A percentile compares a stretch with the other conserved stretches of the same genome.
Conservation (phyloP, 2,888 invertebrate genomes). For the Tipula lateralis region DNA sequence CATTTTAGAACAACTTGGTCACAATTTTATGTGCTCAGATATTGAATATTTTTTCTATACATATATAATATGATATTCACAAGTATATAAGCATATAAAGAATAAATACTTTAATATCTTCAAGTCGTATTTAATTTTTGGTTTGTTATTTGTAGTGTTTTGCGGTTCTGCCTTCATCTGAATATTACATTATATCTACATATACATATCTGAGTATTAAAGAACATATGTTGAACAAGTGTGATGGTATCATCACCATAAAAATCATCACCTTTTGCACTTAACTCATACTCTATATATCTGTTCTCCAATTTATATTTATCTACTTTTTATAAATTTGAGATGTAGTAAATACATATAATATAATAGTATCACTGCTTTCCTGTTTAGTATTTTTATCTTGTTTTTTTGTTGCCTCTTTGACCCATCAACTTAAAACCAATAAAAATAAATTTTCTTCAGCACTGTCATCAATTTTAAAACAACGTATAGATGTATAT, state of each 20-base stretch:
- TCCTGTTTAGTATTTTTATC: background rate
- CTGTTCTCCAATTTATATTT: background rate
- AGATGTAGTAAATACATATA: background rate
- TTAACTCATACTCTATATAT: background rate
- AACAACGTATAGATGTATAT: background rate
- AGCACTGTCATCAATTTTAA: background rate
- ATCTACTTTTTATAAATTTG: background rate
- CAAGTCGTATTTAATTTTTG: background rate
- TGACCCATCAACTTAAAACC: conserved; percentile 24
- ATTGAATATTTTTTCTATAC: too few species aligned
- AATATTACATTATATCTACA: background rate
- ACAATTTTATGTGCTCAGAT: background rate
- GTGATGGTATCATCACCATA: background rate
- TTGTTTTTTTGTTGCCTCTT: background rate
- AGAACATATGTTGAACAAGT: background rate
- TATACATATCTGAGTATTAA: background rate
- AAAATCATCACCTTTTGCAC: background rate
- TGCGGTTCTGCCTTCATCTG: background rate
- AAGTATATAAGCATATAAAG: background rate
- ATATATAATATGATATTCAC: too few species aligned
- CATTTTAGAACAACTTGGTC: background rate
- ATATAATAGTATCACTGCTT: background rate
- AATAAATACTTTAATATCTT: background rate
- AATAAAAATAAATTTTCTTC: conserved; percentile 11
- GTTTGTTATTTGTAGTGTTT: background rate